Evolutionary conservation across 2,113 vertebrate genomes (phyloP).

Genomic region (Podarcis cretensis): DNA sequence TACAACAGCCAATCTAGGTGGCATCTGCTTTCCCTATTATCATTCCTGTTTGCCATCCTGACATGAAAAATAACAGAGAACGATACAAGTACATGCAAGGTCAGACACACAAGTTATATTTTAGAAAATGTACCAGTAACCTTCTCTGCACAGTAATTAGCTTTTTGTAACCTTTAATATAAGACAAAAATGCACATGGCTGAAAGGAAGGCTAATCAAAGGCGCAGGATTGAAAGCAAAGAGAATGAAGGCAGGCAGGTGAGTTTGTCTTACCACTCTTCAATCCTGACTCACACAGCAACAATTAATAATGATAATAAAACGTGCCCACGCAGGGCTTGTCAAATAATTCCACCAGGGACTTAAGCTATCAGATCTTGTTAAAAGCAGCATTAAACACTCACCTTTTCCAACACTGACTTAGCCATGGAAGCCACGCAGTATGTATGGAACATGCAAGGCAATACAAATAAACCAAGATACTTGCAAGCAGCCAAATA

Average conservation of each 20-base stretch:
- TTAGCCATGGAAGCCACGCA: conserved; percentile 9
- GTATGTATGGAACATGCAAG: neutral
- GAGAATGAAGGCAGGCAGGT: conserved; percentile 13
- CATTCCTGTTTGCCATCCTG: conserved; percentile 9
- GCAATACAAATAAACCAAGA: neutral
- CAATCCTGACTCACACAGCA: neutral
- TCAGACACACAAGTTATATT: conserved; percentile 4
- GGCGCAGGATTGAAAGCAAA: neutral
- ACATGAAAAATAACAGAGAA: neutral
- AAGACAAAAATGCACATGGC: neutral
- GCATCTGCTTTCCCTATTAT: neutral
- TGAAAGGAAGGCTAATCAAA: conserved; percentile 5
- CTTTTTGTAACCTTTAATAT: conserved; percentile 1
- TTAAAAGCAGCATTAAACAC: conserved; percentile 26
- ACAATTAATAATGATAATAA: conserved; percentile 36
- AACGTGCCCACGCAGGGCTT: conserved; percentile 6
- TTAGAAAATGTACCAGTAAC: neutral
- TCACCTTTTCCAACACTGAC: conserved; percentile 7
- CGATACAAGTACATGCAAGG: neutral
- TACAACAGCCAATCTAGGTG: neutral
- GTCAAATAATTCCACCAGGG: conserved; percentile 23
- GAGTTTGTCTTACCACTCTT: neutral
- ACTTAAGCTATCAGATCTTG: conserved; percentile 20
- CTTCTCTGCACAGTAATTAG: conserved; percentile 12
- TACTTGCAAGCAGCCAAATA: neutral